Base-by-base conservation (phyloP, 2,888 invertebrate species). In the Oscheius sp. region DNA sequence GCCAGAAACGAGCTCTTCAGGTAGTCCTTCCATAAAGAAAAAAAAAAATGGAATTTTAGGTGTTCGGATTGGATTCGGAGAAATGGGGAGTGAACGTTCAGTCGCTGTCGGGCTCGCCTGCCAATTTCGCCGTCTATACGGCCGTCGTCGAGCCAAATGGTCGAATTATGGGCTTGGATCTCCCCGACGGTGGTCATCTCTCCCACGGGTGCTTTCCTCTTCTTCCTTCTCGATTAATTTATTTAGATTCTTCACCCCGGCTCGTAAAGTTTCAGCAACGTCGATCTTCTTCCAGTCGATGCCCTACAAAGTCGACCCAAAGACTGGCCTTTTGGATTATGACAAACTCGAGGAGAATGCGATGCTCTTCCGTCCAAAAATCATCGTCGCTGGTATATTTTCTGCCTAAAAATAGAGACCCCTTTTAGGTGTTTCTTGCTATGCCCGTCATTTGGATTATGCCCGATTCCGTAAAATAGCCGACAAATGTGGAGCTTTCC, bases 41-140 rank as follows among this genome's bases (percentile, higher is more conserved):
- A 35, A 35, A 35, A 35, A 9, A 35, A 35, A 9, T 6, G 9
- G 9, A 6, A 35, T 6, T 35, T 35, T 93, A 94, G 88, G 93
- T 94, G 0, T 98, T 93, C 89, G 92, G 92, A 80, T 91, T 97
- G 25, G 92, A 93, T 84, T 92, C 93, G 0, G 93, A 93, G 72
- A 92, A 94, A 89, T 98, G 98, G 98, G 97, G 97, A 64, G 95
- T 95, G 18, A 98, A 98, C 91, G 98, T 98, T 2, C 98, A 98
- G 89, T 95, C 97, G 0, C 95, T 96, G 88, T 97, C 96, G 72
- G 94, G 94, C 85, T 95, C 95, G 9, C 98, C 98, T 21, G 97
- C 96, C 1, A 98, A 98, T 90, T 93, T 98, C 89, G 96, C 96
- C 2, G 95, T 95, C 7, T 98, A 96, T 89, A 96, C 97, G 21